Evolutionary conservation across 1,140 invertebrate genomes (phyloP).

Genomic region (Panulirus ornatus): DNA sequence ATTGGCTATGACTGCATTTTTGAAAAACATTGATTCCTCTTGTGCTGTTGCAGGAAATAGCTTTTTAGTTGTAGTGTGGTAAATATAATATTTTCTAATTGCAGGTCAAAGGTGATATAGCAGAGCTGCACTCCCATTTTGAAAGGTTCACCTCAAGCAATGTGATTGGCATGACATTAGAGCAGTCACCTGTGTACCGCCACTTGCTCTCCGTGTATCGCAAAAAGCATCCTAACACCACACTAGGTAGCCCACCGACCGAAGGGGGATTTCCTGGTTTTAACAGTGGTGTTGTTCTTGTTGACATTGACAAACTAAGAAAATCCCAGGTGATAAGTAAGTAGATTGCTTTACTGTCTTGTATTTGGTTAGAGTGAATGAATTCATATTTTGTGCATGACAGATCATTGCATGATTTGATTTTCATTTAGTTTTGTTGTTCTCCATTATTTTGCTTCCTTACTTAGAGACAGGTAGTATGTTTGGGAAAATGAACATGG

Average conservation of each 20-base stretch:
- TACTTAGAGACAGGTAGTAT: too few species aligned
- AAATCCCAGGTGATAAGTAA: constrained; percentile 78
- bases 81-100: too few species aligned
- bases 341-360: too few species aligned
- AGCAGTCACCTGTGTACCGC: constrained; percentile 89
- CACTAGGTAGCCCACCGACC: constrained; percentile 79
- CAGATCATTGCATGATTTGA: too few species aligned
- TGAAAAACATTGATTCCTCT: too few species aligned
- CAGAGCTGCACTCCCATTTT: constrained; percentile 85
- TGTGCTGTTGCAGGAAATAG: too few species aligned
- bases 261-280: constrained; percentile 85
- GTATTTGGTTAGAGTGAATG: not conserved
- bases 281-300: constrained; percentile 89
- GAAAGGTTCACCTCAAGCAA: constrained; percentile 78
- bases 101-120: constrained; percentile 81
- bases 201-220: constrained; percentile 87
- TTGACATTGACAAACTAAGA: constrained; percentile 85
- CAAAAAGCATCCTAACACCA: constrained; percentile 82
- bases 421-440: too few species aligned
- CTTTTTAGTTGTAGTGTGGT: too few species aligned
- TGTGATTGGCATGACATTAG: constrained; percentile 87
- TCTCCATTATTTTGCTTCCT: too few species aligned
- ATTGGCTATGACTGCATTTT: too few species aligned
- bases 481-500: too few species aligned
- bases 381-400: not conserved